These are phyloP conservation scores for Cololabis saira DNA, from an alignment of 2,113 vertebrate species.

Conservation along the genomic window DNA sequence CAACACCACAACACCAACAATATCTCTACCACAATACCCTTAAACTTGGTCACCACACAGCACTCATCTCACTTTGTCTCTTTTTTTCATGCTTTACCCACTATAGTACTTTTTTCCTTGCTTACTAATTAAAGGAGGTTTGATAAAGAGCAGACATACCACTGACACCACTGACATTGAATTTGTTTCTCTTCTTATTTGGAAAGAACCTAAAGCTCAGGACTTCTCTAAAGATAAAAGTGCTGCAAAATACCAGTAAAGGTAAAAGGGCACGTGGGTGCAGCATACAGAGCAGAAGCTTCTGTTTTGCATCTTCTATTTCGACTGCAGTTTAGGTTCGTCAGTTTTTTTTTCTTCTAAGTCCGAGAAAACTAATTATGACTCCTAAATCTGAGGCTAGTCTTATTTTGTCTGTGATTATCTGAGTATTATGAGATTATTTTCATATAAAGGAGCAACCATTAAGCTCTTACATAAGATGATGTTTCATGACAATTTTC, in stretches of 20 bases:
- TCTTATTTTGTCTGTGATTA: too few relatives aligned
- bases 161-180: conserved; percentile 6
- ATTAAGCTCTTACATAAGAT: too few relatives aligned
- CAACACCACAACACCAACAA: too few relatives aligned
- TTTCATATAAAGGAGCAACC: too few relatives aligned
- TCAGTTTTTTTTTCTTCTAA: too few relatives aligned
- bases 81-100: not conserved
- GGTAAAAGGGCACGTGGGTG: conserved; percentile 7
- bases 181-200: conserved; percentile 1
- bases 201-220: conserved; percentile 9
- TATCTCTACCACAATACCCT: too few relatives aligned
- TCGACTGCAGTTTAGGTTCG: not conserved
- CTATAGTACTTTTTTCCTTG: not conserved
- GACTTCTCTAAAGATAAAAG: conserved; percentile 1
- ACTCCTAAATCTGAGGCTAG: too few relatives aligned
- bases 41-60: too few relatives aligned
- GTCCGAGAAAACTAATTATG: too few relatives aligned
- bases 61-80: not conserved
- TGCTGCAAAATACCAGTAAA: not conserved
- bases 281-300: not conserved
- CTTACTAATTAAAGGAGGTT: not conserved
- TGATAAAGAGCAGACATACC: not conserved
- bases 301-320: not conserved
- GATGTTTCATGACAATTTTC: too few relatives aligned
- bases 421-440: too few relatives aligned